A percentile compares a stretch with the other conserved stretches of the same genome.
Evolutionary conservation across 2,113 vertebrate genomes (phyloP).

Genomic region (Ptychochromis oligacanthus): DNA sequence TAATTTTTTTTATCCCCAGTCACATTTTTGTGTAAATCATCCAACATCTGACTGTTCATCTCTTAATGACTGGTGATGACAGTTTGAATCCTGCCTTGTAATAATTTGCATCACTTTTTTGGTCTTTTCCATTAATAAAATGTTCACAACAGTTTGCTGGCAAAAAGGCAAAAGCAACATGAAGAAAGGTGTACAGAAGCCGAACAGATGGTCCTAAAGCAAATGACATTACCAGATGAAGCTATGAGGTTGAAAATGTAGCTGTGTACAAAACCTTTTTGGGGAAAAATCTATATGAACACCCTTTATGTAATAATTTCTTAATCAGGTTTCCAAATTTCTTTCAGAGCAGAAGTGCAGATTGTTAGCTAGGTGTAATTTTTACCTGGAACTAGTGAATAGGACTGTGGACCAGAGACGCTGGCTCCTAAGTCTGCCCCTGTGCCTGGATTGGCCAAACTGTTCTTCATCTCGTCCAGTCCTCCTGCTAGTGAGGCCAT

Average conservation of each 20-base stretch:
- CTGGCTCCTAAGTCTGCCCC: conserved; percentile 90
- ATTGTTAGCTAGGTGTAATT: neutral
- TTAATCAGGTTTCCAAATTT: neutral
- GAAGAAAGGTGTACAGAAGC: neutral
- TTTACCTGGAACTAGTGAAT: conserved; percentile 95
- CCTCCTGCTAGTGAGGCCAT: conserved; percentile 96
- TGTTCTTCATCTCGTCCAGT: conserved; percentile 97
- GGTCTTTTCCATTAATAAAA: neutral
- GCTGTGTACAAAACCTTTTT: neutral
- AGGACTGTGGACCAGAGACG: conserved; percentile 92
- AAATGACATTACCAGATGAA: neutral
- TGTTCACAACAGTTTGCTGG: neutral
- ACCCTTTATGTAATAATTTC: neutral
- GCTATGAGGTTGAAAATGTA: neutral
- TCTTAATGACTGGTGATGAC: neutral
- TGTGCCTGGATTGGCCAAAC: conserved; percentile 87
- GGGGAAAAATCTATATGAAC: neutral
- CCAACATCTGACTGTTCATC: neutral
- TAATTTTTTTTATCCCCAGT: too few relatives aligned
- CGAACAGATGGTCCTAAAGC: too few relatives aligned
- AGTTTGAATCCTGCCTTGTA: neutral
- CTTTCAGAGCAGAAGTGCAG: neutral
- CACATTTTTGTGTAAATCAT: neutral
- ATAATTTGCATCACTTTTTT: neutral
- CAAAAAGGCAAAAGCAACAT: neutral